A percentile compares a stretch with the other conserved stretches of the same genome.
These are phyloP conservation scores for Philopedon plagiatum DNA, from an alignment of 2,888 invertebrate species.

Conservation along the genomic window DNA sequence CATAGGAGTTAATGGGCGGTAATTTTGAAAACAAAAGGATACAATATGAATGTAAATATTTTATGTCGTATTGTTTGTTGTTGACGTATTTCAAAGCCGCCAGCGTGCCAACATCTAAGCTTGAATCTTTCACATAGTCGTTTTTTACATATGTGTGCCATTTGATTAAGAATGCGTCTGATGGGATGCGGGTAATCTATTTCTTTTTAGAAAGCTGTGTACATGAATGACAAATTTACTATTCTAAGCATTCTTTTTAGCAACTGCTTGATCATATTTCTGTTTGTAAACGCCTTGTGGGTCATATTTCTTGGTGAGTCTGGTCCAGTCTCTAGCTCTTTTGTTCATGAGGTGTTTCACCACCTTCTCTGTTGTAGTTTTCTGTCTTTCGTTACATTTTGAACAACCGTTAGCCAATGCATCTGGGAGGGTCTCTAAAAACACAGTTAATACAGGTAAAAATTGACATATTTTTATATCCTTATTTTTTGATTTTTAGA, in stretches of 20 bases:
- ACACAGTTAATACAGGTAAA: constrained; percentile 38
- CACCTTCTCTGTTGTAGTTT: constrained; percentile 77
- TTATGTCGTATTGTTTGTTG: too few species aligned
- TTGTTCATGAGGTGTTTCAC: constrained; percentile 76
- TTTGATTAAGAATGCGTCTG: too few species aligned
- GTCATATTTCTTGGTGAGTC: constrained; percentile 78
- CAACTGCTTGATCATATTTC: constrained; percentile 66
- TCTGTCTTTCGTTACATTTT: constrained; percentile 79
- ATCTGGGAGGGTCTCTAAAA: constrained; percentile 78
- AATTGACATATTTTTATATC: not conserved
- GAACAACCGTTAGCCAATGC: constrained; percentile 78
- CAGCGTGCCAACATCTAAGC: too few species aligned
- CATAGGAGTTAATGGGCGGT: too few species aligned
- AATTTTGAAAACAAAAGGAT: too few species aligned
- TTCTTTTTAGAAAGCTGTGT: too few species aligned
- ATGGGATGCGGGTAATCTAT: too few species aligned
- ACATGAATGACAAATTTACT: too few species aligned
- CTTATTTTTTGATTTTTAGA: not conserved
- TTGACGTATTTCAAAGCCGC: too few species aligned
- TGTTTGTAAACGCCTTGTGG: constrained; percentile 77
- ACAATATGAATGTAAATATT: too few species aligned
- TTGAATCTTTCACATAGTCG: too few species aligned
- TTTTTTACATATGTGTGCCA: too few species aligned
- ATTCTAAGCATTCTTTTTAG: constrained; percentile 22
- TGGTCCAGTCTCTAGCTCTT: constrained; percentile 78